A percentile compares a stretch with the other conserved stretches of the same genome.
Evolutionary conservation across 2,113 vertebrate species (phyloP).

Genomic region (Albula glossodonta): DNA sequence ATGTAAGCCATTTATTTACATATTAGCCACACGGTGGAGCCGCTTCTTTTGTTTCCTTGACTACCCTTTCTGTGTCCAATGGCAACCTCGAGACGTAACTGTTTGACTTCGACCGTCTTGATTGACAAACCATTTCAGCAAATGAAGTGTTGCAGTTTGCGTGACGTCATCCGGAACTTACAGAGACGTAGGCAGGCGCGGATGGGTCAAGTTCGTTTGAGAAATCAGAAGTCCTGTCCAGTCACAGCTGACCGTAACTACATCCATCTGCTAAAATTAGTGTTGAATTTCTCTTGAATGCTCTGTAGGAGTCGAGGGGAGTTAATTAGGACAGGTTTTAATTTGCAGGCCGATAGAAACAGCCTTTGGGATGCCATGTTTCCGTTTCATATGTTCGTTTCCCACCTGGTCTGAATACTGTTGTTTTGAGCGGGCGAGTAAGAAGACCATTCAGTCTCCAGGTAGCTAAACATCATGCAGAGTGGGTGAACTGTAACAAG

Average conservation of each 20-base stretch:
- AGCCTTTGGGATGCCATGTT: slow-evolving; percentile 25
- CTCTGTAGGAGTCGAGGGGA: neutral
- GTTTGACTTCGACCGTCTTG: neutral
- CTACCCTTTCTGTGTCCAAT: neutral
- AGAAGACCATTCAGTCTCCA: slow-evolving; percentile 20
- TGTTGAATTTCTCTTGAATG: too few relatives aligned
- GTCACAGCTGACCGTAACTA: neutral
- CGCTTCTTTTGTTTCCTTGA: neutral
- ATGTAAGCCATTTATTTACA: too few relatives aligned
- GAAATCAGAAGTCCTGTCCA: neutral
- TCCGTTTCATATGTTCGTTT: neutral
- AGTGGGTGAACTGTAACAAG: neutral
- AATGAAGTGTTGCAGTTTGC: neutral
- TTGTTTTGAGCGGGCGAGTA: slow-evolving; percentile 22
- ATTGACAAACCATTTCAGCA: neutral
- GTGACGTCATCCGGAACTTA: slow-evolving; percentile 10
- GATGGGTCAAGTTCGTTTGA: neutral
- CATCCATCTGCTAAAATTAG: neutral
- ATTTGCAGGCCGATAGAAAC: slow-evolving; percentile 36
- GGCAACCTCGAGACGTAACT: neutral
- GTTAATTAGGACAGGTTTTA: slow-evolving; percentile 32
- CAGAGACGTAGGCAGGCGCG: slow-evolving; percentile 19
- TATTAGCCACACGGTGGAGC: slow-evolving; percentile 17
- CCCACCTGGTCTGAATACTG: slow-evolving; percentile 25
- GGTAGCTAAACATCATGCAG: neutral